Percentiles rank a stretch among this genome's conserved stretches.
These are phyloP conservation scores for Pseudobourletiella spinata DNA, from an alignment of 1,140 invertebrate genomes.

Conservation along the genomic window DNA sequence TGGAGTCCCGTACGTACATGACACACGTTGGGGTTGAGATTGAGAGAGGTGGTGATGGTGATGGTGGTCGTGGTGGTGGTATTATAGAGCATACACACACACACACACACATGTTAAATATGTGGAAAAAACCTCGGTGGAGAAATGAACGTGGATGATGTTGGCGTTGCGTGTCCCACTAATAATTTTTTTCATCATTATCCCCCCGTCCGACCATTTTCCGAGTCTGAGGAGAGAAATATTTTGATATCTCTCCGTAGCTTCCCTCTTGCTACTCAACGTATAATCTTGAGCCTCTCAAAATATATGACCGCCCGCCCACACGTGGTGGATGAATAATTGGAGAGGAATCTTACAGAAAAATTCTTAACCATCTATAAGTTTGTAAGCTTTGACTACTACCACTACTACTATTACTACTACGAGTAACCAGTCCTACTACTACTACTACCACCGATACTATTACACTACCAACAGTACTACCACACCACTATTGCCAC, in stretches of 20 bases:
- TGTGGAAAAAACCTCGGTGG: not conserved
- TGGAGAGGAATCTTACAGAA: constrained; percentile 3
- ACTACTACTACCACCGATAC: no score
- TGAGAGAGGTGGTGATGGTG: no score
- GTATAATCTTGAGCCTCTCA: constrained; percentile 14
- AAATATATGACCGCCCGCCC: constrained; percentile 23
- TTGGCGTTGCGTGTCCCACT: constrained; percentile 1
- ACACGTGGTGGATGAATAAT: constrained; percentile 26
- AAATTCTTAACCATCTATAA: constrained; percentile 6
- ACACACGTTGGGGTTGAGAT: not conserved
- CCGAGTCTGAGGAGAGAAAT: not conserved
- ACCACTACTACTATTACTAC: no score
- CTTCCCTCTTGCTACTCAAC: constrained; percentile 13
- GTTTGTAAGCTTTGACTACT: not conserved
- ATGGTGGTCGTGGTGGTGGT: no score
- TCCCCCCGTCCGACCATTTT: no score
- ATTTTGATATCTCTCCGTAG: not conserved
- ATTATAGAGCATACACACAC: no score
- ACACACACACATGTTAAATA: not conserved
- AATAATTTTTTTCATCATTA: not conserved
- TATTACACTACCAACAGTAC: no score
- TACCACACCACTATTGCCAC: no score
- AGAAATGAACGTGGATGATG: constrained; percentile 1
- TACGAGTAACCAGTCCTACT: no score
- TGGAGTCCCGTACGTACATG: constrained; percentile 2